Evolutionary conservation across 2,888 invertebrate genomes (phyloP).

Genomic region (Crioceris asparagi): DNA sequence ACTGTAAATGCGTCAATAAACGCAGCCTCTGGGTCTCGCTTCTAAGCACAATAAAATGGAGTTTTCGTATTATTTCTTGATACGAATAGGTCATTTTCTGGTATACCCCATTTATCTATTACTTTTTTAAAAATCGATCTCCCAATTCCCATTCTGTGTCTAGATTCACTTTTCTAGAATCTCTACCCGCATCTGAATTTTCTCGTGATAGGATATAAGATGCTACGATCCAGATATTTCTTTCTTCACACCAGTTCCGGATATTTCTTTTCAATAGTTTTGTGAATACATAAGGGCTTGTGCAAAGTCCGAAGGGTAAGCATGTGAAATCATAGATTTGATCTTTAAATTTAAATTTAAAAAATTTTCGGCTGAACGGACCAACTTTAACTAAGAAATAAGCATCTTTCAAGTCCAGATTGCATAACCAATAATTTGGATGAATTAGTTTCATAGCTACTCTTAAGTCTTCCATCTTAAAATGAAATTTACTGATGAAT

Average conservation of each 20-base stretch:
- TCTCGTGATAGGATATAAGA: constrained; percentile 11
- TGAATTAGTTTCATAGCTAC: constrained; percentile 16
- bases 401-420: constrained; percentile 14
- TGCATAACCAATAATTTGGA: constrained; percentile 10
- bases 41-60: constrained; percentile 11
- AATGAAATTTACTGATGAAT: constrained; percentile 18
- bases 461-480: constrained; percentile 22
- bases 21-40: constrained; percentile 10
- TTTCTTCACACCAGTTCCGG: constrained; percentile 13
- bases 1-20: constrained; percentile 15
- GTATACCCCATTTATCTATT: constrained; percentile 3
- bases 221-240: constrained; percentile 12
- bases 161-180: constrained; percentile 5
- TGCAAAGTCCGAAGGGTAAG: too few relatives aligned
- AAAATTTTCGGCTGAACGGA: constrained; percentile 13
- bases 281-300: constrained; percentile 21
- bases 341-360: constrained; percentile 17
- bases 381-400: constrained; percentile 19
- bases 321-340: constrained; percentile 19
- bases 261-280: constrained; percentile 18
- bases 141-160: constrained; percentile 13
- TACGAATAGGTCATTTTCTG: constrained; percentile 15
- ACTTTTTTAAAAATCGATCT: constrained; percentile 6
- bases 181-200: constrained; percentile 9
- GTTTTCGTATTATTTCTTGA: constrained; percentile 12